phyloP scores from a whole-genome alignment of 2,888 invertebrate species.

The Leptinotarsa juncta region DNA sequence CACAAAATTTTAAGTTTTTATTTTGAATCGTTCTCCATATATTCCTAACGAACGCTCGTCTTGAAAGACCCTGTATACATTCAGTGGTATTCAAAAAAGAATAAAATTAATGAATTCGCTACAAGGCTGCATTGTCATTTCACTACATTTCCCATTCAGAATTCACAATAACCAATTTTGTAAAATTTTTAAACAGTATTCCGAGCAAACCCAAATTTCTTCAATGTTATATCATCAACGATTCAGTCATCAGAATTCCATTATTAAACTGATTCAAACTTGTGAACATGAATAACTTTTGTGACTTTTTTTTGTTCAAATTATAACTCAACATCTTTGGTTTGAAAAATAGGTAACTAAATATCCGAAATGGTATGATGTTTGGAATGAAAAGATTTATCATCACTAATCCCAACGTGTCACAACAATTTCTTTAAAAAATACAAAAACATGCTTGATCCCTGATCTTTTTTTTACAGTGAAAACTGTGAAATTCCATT shows the following conservation, averaged over 20 bases:
- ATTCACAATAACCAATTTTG: neutral
- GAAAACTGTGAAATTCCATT: neutral
- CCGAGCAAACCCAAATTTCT: neutral
- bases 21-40: too few relatives aligned
- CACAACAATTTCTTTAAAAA: too few relatives aligned
- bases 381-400: neutral
- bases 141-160: neutral
- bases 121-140: too few relatives aligned
- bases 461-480: too few relatives aligned
- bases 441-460: too few relatives aligned
- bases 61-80: too few relatives aligned
- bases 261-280: neutral
- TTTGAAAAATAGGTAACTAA: conserved; percentile 1
- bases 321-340: conserved; percentile 11
- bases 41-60: too few relatives aligned
- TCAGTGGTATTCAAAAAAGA: too few relatives aligned
- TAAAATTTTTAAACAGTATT: neutral
- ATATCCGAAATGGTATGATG: neutral
- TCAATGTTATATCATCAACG: neutral
- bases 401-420: neutral
- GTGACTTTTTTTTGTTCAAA: neutral
- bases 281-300: neutral
- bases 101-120: too few relatives aligned
- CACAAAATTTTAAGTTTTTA: too few relatives aligned
- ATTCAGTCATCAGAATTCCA: neutral